Evolutionary conservation across 1,140 invertebrate species (phyloP), one percentile per base, ranked within the genome.

Genomic region (Planococcus citri): DNA sequence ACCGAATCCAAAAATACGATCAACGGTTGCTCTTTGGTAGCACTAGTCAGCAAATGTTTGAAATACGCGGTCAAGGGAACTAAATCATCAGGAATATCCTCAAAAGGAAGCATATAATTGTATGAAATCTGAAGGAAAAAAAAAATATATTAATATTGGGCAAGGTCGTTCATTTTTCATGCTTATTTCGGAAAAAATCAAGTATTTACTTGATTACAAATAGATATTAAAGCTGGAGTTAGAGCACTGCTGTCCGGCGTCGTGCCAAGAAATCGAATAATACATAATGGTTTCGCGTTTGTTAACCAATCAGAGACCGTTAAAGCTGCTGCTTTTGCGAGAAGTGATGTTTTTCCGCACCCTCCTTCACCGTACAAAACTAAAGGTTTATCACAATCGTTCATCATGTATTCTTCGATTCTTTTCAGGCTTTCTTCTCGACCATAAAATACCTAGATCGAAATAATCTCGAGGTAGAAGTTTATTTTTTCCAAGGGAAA

Each of bases 311-410:
- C 81, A 22, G 80, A 82, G 27, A 78, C 79, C 12, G 87, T 85
- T 78, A 92, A 83, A 68, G 91, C 89, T 1, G 94, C 92, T 71
- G 90, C 90, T 82, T 97, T 97, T 2, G 96, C 92, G 69, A 98
- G 79, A 0, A 98, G 80, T 2, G 95, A 97, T 2, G 95, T 98
- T 80, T 99, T 99, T 0, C 96, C 96, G 77, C 95, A 98, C 27
- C 96, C 96, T 75, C 93, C 92, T 80, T 94, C 92, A 1, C 96
- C 96, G 77, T 94, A 94, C 70, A 98, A 81, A n/a, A 97, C 89
- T 69, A 98, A 80, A 14, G 94, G 94, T 77, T 93, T 91, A 75
- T 92, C 88, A 27, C 86, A 88, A 70, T 84, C 80, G n/a, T 88
- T 90, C 70, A 88, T 80, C 85, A 98, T 93, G 78, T 98, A 95